Conservation (phyloP, 2,797 vertebrate species). For the Cryptoprocta ferox region DNA sequence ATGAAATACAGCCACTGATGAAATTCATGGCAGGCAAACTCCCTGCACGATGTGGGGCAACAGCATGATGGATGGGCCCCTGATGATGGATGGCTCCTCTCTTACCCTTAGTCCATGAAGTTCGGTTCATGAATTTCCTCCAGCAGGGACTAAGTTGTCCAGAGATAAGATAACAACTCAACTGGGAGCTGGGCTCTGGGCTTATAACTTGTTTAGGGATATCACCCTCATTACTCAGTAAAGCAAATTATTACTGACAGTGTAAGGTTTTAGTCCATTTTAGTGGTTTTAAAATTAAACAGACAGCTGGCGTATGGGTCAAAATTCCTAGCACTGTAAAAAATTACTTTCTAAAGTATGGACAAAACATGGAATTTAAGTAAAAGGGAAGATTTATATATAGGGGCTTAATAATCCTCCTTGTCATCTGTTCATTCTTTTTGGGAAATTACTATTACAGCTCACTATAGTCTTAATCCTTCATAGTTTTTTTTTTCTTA, state of each 20-base stretch:
- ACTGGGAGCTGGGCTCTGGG: neutral
- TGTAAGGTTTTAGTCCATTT: conserved; percentile 36
- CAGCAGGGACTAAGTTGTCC: neutral
- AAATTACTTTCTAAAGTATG: conserved; percentile 27
- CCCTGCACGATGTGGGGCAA: neutral
- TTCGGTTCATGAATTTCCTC: neutral
- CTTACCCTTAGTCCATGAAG: neutral
- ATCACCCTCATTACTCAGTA: conserved; percentile 1
- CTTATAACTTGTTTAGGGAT: neutral
- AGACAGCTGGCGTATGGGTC: conserved; percentile 1
- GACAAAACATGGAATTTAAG: conserved; percentile 48
- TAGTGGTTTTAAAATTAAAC: conserved; percentile 57
- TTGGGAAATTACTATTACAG: neutral
- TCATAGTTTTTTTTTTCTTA: neutral
- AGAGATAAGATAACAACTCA: conserved; percentile 2
- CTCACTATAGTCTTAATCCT: conserved; percentile 59
- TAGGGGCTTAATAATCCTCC: conserved; percentile 62
- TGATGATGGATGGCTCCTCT: neutral
- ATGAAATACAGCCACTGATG: conserved; percentile 51
- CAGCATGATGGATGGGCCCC: neutral
- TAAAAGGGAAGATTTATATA: conserved; percentile 52
- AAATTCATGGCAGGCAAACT: conserved; percentile 49
- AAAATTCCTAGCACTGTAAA: neutral
- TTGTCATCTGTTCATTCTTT: conserved; percentile 59
- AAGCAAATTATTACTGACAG: conserved; percentile 42